Percentiles rank a stretch among this genome's conserved stretches.
Conservation (phyloP, 2,797 vertebrate species). For the Onychomys leucogaster region DNA sequence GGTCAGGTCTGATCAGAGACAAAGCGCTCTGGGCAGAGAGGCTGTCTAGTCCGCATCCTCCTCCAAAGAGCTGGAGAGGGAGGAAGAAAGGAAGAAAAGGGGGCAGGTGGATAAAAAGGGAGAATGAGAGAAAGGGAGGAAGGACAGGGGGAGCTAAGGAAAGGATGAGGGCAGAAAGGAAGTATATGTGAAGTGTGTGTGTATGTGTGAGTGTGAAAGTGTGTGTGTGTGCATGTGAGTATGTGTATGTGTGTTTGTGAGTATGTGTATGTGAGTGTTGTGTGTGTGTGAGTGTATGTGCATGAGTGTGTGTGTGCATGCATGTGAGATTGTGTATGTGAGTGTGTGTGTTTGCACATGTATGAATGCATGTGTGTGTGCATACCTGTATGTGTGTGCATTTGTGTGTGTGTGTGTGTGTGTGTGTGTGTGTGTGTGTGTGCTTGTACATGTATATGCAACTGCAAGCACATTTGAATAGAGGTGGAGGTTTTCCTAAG, state of each 20-base stretch:
- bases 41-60: constrained; percentile 25
- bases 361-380: too few relatives aligned
- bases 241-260: too few relatives aligned
- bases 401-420: background rate
- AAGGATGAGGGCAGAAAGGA: background rate
- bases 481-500: constrained; percentile 20
- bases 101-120: background rate
- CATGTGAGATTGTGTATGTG: background rate
- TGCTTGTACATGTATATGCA: too few relatives aligned
- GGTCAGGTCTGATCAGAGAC: constrained; percentile 67
- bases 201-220: too few relatives aligned
- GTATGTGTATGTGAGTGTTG: too few relatives aligned
- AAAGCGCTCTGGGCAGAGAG: constrained; percentile 55
- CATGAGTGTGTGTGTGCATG: background rate
- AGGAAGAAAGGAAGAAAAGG: background rate
- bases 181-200: background rate
- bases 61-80: constrained; percentile 52
- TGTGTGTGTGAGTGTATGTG: background rate
- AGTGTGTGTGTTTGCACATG: too few relatives aligned
- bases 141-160: background rate
- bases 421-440: background rate
- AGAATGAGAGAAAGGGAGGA: background rate
- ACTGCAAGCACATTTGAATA: background rate
- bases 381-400: too few relatives aligned
- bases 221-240: too few relatives aligned